Conservation (phyloP, 1,140 invertebrate genomes). For the Pachyrhynchus sulphureomaculatus region DNA sequence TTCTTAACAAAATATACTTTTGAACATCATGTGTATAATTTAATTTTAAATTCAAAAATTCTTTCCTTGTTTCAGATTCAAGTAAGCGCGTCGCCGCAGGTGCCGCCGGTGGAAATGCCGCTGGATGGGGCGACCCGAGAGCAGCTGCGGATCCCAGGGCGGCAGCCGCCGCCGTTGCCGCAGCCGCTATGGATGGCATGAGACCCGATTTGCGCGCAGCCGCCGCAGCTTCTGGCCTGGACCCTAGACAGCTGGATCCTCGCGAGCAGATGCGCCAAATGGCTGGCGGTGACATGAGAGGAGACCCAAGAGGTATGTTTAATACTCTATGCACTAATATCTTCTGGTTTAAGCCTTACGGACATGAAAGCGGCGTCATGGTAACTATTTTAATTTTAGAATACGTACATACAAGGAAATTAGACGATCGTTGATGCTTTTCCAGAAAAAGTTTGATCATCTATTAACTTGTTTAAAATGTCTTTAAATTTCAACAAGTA, state of each 20-base stretch:
- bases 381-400: too few species aligned
- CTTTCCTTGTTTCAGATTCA: conserved; percentile 5
- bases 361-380: too few species aligned
- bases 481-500: too few species aligned
- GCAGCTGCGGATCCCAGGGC: conserved; percentile 50
- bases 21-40: too few species aligned
- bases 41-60: too few species aligned
- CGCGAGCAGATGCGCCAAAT: conserved; percentile 62
- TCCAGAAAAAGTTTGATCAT: too few species aligned
- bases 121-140: conserved; percentile 34
- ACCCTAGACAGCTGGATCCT: conserved; percentile 59
- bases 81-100: conserved; percentile 14
- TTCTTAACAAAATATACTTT: too few species aligned
- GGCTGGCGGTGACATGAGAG: conserved; percentile 61
- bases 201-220: conserved; percentile 37
- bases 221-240: conserved; percentile 33
- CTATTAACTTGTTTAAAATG: too few species aligned
- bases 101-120: conserved; percentile 29
- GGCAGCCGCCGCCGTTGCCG: conserved; percentile 10
- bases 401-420: too few species aligned
- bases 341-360: too few species aligned
- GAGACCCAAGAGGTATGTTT: conserved; percentile 63
- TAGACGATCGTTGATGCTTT: too few species aligned
- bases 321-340: background rate
- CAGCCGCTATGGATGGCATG: conserved; percentile 16